A percentile compares a stretch with the other conserved stretches of the same genome.
Evolutionary conservation across 92 coral and sea anemone genomes (phyloP).

Genomic region (Zoanthus solanderi): DNA sequence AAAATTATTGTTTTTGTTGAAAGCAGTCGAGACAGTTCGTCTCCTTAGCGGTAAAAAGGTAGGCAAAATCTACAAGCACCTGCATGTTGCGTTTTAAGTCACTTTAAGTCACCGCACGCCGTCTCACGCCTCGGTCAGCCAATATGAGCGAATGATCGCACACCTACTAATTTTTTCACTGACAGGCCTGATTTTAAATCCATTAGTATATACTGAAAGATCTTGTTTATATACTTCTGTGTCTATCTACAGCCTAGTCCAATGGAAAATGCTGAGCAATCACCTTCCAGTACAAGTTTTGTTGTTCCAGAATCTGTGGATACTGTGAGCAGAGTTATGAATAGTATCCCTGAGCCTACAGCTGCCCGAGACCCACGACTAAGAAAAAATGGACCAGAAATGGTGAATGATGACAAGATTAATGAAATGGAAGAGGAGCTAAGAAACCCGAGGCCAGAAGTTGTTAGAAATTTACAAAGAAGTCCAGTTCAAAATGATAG

Average conservation of each 20-base stretch:
- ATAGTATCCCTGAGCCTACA: slow-evolving; percentile 30
- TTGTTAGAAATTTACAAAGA: slow-evolving; percentile 12
- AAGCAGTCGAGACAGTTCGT: too few species aligned
- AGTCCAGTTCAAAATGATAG: slow-evolving; percentile 34
- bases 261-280: not conserved
- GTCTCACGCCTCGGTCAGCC: too few species aligned
- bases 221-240: too few species aligned
- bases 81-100: too few species aligned
- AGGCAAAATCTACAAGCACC: too few species aligned
- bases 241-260: slow-evolving; percentile 24
- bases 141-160: too few species aligned
- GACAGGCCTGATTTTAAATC: too few species aligned
- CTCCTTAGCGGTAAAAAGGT: too few species aligned
- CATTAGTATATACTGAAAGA: too few species aligned
- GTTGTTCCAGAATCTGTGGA: slow-evolving; percentile 39
- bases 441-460: slow-evolving; percentile 19
- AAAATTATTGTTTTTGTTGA: too few species aligned
- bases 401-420: slow-evolving; percentile 19
- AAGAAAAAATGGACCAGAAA: slow-evolving; percentile 74
- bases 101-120: too few species aligned
- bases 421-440: slow-evolving; percentile 29
- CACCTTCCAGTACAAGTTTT: slow-evolving; percentile 8
- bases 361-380: slow-evolving; percentile 81
- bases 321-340: slow-evolving; percentile 63
- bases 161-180: too few species aligned